Evolutionary conservation across 1,140 invertebrate species (phyloP), one percentile per base, ranked within the genome.

Genomic region (Drosophila kohkoa): DNA sequence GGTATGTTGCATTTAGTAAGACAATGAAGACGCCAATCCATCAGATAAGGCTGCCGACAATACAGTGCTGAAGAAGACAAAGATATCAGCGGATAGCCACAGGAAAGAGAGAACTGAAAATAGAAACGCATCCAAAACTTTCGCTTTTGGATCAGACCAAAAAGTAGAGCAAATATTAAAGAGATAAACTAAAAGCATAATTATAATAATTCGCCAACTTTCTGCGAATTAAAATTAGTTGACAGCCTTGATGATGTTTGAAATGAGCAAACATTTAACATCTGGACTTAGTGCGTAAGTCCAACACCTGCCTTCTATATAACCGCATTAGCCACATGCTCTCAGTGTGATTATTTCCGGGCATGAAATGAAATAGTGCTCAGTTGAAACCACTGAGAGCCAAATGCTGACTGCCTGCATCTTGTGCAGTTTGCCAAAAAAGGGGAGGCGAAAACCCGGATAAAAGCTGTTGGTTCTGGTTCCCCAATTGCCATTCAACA

Each of bases 401-500:
- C 30, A 41, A 41, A 11, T 51, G 49, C 20, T 11, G 20, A 13
- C 28, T 5, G 13, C 6, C 4, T 54, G 7, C 51, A 54, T 54
- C 51, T 54, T 15, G 51, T 35, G 10, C 28, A 64, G 46, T 35
- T 63, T 38, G 35, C 35, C 2, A 5, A 2, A 30, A n/a, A n/a
- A n/a, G 2, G 25, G 11, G 48, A 0, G 30, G 6, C 30, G 1
- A 11, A 28, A 30, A 30, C 13, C 25, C 25, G 4, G 25, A 1
- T 11, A 32, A 32, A 8, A 32, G 30, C 38, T 41, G 38, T 1
- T 41, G 38, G 11, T 11, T 41, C 38, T 10, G 4, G 35, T 52
- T 54, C 7, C 46, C 45, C 43, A 52, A 54, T 49, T 60, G 60
- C 66, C 16, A 52, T 54, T 46, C 52, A 63, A 65, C 75, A 59